These are phyloP conservation scores for Dermatophagoides farinae DNA, from an alignment of 1,140 invertebrate genomes.

Conservation along the genomic window DNA sequence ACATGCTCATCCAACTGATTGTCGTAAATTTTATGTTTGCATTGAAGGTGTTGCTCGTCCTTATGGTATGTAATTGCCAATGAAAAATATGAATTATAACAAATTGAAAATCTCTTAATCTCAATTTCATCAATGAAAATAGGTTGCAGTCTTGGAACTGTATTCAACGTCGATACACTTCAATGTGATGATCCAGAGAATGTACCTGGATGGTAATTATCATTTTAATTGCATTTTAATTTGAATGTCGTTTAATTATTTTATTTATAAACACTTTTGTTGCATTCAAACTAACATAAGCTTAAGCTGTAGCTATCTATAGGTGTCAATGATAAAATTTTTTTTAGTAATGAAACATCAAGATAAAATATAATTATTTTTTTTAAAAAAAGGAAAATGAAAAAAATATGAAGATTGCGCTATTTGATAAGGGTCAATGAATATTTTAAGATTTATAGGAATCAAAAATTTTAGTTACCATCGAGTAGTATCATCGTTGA, in stretches of 20 bases:
- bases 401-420: too few relatives aligned
- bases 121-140: background rate
- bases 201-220: constrained; percentile 74
- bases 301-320: too few relatives aligned
- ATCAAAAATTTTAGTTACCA: too few relatives aligned
- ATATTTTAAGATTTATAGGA: too few relatives aligned
- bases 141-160: constrained; percentile 74
- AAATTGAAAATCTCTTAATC: background rate
- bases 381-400: too few relatives aligned
- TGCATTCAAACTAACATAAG: background rate
- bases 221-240: background rate
- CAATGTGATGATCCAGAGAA: constrained; percentile 82
- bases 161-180: constrained; percentile 80
- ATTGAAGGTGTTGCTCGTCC: constrained; percentile 66
- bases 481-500: too few relatives aligned
- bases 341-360: too few relatives aligned
- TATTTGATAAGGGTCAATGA: too few relatives aligned
- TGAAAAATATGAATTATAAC: background rate
- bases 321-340: too few relatives aligned
- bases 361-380: too few relatives aligned
- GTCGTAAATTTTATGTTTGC: constrained; percentile 73
- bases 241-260: background rate
- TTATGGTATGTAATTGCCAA: constrained; percentile 36
- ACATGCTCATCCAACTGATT: constrained; percentile 81
- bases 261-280: background rate